Evolutionary conservation across 2,113 vertebrate species (phyloP).

Genomic region (Ciconia stormi): DNA sequence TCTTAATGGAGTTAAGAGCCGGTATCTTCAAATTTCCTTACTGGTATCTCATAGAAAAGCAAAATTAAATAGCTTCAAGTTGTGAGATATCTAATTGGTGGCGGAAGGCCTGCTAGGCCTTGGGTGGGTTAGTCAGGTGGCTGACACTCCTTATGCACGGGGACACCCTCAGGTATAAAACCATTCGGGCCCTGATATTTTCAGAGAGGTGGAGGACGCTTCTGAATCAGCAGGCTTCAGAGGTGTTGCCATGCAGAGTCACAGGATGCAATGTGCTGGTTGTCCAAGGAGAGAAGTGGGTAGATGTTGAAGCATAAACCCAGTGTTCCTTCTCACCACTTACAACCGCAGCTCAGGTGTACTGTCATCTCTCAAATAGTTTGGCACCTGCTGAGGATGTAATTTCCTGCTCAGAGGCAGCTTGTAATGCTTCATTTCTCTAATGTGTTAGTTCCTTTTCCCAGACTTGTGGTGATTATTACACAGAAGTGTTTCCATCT

Average conservation of each 20-base stretch:
- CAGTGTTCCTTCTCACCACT: rapidly evolving
- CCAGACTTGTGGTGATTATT: rapidly evolving
- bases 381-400: rapidly evolving
- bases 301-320: neutral
- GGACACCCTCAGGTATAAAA: no score
- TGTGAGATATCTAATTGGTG: rapidly evolving
- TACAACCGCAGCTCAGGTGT: rapidly evolving
- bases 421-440: neutral
- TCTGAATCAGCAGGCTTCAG: neutral
- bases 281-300: rapidly evolving
- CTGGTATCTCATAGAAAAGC: neutral
- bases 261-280: rapidly evolving
- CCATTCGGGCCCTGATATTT: neutral
- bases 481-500: rapidly evolving
- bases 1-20: rapidly evolving
- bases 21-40: neutral
- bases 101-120: neutral
- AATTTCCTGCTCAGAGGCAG: neutral
- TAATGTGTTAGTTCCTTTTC: neutral
- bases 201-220: neutral
- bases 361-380: no score
- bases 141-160: neutral
- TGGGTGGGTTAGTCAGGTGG: rapidly evolving
- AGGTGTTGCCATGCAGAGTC: neutral
- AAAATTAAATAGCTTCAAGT: neutral